Evolutionary conservation across 64 coral and sea anemone genomes (phyloP).

Genomic region (Astreopora myriophthalma): DNA sequence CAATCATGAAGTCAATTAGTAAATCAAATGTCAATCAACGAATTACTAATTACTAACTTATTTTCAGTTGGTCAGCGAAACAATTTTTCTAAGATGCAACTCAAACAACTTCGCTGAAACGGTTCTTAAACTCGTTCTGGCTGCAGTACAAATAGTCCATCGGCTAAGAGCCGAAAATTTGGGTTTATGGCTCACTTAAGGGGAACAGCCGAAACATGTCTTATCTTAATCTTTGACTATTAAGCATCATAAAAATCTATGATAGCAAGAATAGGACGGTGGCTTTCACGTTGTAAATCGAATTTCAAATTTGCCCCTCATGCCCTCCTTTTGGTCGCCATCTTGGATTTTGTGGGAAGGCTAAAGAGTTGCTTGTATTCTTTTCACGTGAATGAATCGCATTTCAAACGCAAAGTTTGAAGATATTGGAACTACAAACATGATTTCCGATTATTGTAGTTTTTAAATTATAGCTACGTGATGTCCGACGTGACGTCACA

Average conservation of each 20-base stretch:
- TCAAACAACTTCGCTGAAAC: slow-evolving; percentile 60
- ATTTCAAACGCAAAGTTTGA: slow-evolving; percentile 35
- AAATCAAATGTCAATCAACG: no score
- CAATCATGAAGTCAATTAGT: no score
- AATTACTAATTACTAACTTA: no score
- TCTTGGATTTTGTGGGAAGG: slow-evolving; percentile 53
- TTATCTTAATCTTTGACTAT: background rate
- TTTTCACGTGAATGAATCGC: slow-evolving; percentile 30
- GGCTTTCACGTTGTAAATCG: slow-evolving; percentile 13
- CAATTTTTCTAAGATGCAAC: slow-evolving; percentile 59
- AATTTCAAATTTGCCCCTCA: background rate
- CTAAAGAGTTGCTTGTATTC: background rate
- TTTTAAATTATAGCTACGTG: no score
- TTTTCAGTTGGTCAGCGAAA: no score
- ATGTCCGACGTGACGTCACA: no score
- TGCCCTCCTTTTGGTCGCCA: slow-evolving; percentile 4
- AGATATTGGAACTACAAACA: slow-evolving; percentile 39
- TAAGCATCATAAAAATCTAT: slow-evolving; percentile 27
- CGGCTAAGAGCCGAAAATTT: background rate
- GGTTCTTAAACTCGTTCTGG: slow-evolving; percentile 43
- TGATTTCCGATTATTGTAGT: background rate
- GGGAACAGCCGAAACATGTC: slow-evolving; percentile 3
- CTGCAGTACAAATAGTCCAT: slow-evolving; percentile 22
- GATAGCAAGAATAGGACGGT: slow-evolving; percentile 52
- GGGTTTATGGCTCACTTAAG: slow-evolving; percentile 11